A percentile compares a stretch with the other conserved stretches of the same genome.
Evolutionary conservation across 2,797 vertebrate genomes (phyloP).

Genomic region (Micromesistius poutassou): DNA sequence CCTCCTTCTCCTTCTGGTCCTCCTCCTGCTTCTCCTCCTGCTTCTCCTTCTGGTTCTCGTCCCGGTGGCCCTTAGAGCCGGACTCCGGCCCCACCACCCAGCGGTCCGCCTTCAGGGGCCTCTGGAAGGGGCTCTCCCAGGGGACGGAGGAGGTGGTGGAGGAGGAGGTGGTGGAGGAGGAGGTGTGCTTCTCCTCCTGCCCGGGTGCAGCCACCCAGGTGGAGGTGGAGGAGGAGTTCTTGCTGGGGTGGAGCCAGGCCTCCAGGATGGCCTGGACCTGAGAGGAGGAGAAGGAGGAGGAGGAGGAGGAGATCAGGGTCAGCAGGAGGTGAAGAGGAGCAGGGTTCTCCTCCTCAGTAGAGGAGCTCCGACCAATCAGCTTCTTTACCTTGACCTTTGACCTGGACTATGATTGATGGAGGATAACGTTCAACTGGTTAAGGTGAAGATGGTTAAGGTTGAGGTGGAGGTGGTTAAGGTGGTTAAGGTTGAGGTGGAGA

Average conservation of each 20-base stretch:
- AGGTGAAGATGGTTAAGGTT: too few species aligned
- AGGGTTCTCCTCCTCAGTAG: too few species aligned
- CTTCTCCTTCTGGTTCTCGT: not conserved
- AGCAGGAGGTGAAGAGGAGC: not conserved
- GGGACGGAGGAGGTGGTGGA: conserved; percentile 21
- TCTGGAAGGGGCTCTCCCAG: conserved; percentile 73
- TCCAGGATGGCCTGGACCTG: conserved; percentile 68
- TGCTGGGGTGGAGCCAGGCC: conserved; percentile 80
- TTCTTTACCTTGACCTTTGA: too few species aligned
- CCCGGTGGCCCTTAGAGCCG: not conserved
- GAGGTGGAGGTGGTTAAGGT: too few species aligned
- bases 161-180: conserved; percentile 29
- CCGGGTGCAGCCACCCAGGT: conserved; percentile 64
- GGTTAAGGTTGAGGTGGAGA: too few species aligned
- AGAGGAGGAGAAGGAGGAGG: conserved; percentile 6
- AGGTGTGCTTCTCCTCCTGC: conserved; percentile 56
- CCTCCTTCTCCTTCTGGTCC: not conserved
- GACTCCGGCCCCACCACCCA: conserved; percentile 74
- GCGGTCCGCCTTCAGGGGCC: conserved; percentile 71
- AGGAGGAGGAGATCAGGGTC: not conserved
- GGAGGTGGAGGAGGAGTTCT: conserved; percentile 34
- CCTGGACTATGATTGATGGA: too few species aligned
- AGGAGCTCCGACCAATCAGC: too few species aligned
- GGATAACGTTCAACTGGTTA: too few species aligned
- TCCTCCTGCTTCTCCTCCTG: not conserved